Evolutionary conservation across 2,113 vertebrate species (phyloP), one percentile per base, ranked within the genome.

Genomic region (Catharus minimus): DNA sequence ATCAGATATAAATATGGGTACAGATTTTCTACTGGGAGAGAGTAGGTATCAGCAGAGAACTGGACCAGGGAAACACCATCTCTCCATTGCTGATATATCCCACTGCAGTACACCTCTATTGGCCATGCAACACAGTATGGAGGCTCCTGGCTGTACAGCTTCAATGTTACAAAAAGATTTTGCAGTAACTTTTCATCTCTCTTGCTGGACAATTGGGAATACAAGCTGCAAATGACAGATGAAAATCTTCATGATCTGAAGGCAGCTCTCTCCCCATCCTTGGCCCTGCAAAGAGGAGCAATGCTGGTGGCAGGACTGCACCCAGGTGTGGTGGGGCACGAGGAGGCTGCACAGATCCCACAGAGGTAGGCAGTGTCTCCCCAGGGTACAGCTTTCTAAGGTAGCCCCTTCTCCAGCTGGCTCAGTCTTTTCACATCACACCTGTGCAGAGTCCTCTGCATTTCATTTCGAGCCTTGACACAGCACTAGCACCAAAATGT

Each of bases 241-340:
- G 26, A 1, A 4, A 22, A n/a, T 15, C 19, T 33, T n/a, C 43
- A 41, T 33, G 28, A 46, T 32, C 15, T 55, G 68, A 44, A 82
- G 65, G 22, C 15, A 32, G 8, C 44, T 74, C 7, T 74, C 7
- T 78, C 21, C 27, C 14, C 36, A 23, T 22, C 32, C 32, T 11
- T 32, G 6, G 20, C 13, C 8, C 27, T 32, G 23, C 41, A 26
- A 78, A 58, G 61, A 26, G 19, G 10, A 61, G 32, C 9, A n/a
- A 6, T 20, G 33, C 15, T 27, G 55, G 26, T 67, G 65, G 22
- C 19, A 52, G 44, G 38, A 17, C 2, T 39, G 28, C 41, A 80
- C 17, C 5, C 21, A 11, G 30, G 24, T 49, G 24, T 33, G 38
- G 26, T 26, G 55, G 21, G 33, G 15, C 1, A 0, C 3, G 3